Conservation (phyloP, 2,888 invertebrate genomes). For the Meganola albula region DNA sequence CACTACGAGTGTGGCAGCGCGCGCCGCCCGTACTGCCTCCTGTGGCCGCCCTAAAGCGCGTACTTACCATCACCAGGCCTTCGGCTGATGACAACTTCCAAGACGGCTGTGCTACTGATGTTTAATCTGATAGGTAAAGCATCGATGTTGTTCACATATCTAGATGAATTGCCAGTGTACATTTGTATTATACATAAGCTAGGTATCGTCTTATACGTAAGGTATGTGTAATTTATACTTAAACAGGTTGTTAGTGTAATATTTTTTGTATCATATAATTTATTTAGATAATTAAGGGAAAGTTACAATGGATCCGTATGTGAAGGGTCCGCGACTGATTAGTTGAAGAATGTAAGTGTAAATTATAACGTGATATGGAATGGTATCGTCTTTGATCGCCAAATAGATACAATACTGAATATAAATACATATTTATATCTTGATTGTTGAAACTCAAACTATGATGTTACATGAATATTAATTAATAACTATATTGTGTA, state of each 20-base stretch:
- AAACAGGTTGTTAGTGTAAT: slow-evolving; percentile 63
- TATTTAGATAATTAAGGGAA: slow-evolving; percentile 70
- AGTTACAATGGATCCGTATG: slow-evolving; percentile 68
- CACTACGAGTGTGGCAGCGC: slow-evolving; percentile 91
- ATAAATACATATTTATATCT: slow-evolving; percentile 44
- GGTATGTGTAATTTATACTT: slow-evolving; percentile 57
- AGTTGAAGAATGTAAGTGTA: slow-evolving; percentile 73
- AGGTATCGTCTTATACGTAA: slow-evolving; percentile 51
- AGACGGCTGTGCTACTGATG: slow-evolving; percentile 95
- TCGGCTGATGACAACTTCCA: slow-evolving; percentile 95
- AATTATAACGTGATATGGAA: slow-evolving; percentile 68
- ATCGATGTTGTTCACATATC: slow-evolving; percentile 39
- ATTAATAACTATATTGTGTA: slow-evolving; percentile 27
- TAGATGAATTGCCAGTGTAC: slow-evolving; percentile 50
- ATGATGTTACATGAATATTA: slow-evolving; percentile 52
- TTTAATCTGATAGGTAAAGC: slow-evolving; percentile 73
- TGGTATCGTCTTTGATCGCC: slow-evolving; percentile 73
- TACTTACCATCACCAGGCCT: slow-evolving; percentile 88
- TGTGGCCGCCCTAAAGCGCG: slow-evolving; percentile 90
- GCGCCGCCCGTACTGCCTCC: slow-evolving; percentile 91
- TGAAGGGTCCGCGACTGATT: slow-evolving; percentile 73
- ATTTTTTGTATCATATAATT: slow-evolving; percentile 77
- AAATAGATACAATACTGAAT: slow-evolving; percentile 66
- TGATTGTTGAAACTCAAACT: slow-evolving; percentile 63
- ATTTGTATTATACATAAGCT: slow-evolving; percentile 49